phyloP scores from a whole-genome alignment of 2,113 vertebrate genomes.

The Zootoca vivipara region DNA sequence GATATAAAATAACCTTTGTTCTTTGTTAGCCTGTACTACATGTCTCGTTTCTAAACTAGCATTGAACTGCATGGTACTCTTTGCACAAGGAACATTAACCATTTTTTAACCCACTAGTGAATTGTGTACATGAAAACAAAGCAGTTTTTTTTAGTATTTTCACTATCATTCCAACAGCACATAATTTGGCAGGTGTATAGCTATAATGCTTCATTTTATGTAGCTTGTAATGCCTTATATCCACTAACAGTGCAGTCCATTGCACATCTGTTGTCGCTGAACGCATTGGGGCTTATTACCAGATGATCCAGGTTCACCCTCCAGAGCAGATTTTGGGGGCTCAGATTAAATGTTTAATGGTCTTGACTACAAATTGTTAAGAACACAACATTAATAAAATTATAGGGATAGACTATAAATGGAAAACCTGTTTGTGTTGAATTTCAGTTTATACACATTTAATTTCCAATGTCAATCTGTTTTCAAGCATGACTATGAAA shows the following conservation, averaged over 20 bases:
- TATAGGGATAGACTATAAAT: too few species aligned
- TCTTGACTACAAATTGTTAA: too few species aligned
- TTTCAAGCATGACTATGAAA: background rate
- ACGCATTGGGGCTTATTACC: background rate
- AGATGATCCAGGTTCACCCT: background rate
- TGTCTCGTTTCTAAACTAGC: background rate
- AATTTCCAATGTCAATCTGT: background rate
- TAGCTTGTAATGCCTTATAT: background rate
- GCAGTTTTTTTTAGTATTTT: background rate
- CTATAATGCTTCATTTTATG: background rate
- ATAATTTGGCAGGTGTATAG: background rate
- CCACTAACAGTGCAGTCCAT: background rate
- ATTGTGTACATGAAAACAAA: background rate
- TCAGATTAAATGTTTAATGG: too few species aligned
- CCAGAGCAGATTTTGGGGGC: too few species aligned
- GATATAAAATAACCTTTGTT: constrained; percentile 16
- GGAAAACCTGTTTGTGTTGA: background rate
- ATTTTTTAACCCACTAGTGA: background rate
- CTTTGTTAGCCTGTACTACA: background rate
- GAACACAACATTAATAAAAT: too few species aligned
- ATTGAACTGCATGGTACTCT: accelerated
- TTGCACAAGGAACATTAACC: background rate
- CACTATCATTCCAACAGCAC: too few species aligned
- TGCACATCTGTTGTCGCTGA: background rate
- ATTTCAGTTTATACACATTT: background rate